Conservation (phyloP, 1,140 invertebrate species). For the Pogonognathellus flavescens region DNA sequence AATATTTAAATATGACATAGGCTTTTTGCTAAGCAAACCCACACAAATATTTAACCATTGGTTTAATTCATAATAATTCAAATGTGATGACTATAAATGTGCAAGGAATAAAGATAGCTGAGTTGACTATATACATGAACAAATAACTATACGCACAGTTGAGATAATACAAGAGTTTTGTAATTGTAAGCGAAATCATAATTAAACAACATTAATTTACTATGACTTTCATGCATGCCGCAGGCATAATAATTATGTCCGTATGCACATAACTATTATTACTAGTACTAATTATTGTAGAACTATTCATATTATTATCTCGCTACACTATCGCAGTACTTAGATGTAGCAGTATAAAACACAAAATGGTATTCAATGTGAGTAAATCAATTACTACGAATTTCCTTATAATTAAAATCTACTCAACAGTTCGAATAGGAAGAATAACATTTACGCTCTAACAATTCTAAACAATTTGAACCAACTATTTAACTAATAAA, state of each 20-base stretch:
- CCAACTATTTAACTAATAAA: constrained; percentile 23
- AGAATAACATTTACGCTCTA: background rate
- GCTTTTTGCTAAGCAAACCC: no score
- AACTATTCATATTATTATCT: background rate
- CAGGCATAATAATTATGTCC: constrained; percentile 3
- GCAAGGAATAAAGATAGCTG: constrained; percentile 9
- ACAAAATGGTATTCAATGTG: background rate
- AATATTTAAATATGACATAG: background rate
- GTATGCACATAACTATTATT: background rate
- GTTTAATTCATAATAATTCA: no score
- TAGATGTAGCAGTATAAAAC: background rate
- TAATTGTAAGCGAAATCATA: background rate
- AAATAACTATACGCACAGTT: background rate
- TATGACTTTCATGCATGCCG: constrained; percentile 19
- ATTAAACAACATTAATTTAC: background rate
- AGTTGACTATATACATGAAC: constrained; percentile 1
- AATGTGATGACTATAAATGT: background rate
- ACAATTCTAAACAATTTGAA: background rate
- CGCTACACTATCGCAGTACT: background rate
- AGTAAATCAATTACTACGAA: background rate
- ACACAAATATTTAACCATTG: no score
- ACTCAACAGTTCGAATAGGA: background rate
- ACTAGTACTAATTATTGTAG: background rate
- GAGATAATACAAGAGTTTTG: no score
- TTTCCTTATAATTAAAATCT: no score